Percentiles rank a stretch among this genome's conserved stretches.
These are phyloP conservation scores for Drymodes brunneopygia DNA, from an alignment of 2,113 vertebrate genomes.

Conservation along the genomic window DNA sequence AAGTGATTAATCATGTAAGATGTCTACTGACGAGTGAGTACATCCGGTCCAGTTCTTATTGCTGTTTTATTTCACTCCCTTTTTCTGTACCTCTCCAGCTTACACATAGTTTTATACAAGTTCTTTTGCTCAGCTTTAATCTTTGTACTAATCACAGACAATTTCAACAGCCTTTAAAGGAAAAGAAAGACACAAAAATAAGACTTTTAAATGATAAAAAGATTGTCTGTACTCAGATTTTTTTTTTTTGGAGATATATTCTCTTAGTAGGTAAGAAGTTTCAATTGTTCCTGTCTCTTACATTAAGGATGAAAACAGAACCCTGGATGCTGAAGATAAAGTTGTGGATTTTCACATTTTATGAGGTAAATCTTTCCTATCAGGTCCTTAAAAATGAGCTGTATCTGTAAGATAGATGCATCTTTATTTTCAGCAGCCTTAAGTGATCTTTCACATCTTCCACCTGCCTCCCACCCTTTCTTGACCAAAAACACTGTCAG, in stretches of 20 bases:
- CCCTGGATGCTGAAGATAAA: not conserved
- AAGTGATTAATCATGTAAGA: constrained; percentile 59
- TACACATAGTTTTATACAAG: not conserved
- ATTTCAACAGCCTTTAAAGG: not conserved
- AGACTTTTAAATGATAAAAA: not conserved
- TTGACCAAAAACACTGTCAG: not conserved
- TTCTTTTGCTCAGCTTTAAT: not conserved
- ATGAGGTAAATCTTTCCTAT: not conserved
- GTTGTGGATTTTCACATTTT: not conserved
- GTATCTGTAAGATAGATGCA: not conserved
- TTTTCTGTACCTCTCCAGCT: not conserved
- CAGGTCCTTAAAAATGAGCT: not conserved
- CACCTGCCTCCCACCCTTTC: not conserved
- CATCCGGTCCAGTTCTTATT: constrained; percentile 14
- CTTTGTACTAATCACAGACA: not conserved
- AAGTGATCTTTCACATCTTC: not conserved
- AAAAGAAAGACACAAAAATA: not conserved
- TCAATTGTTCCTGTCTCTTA: not conserved
- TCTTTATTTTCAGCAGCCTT: not conserved
- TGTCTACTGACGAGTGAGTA: constrained; percentile 28
- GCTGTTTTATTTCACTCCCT: not conserved
- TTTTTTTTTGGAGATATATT: not conserved
- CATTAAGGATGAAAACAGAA: not conserved
- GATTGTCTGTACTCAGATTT: not conserved
- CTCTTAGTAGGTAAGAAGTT: not conserved